Evolutionary conservation across 2,888 invertebrate genomes (phyloP).

Genomic region (Pachliopta kotzebuea): DNA sequence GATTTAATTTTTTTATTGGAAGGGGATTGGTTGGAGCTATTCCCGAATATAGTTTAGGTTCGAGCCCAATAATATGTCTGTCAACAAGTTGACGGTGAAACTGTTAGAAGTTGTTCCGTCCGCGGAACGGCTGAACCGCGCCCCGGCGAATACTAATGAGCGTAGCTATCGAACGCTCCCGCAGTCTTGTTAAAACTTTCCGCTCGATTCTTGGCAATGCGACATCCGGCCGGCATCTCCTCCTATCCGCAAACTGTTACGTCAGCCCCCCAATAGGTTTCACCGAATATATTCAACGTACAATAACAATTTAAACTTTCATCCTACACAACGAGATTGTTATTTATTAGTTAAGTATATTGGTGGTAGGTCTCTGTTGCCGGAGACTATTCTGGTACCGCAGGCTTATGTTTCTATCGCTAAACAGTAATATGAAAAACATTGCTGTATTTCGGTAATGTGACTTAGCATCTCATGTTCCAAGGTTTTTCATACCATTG

Average conservation of each 20-base stretch:
- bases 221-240: background rate
- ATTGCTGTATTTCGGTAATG: too few species aligned
- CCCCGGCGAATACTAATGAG: constrained; percentile 23
- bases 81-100: background rate
- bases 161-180: constrained; percentile 5
- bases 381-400: too few species aligned
- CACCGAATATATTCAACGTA: background rate
- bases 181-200: constrained; percentile 25
- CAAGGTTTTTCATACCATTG: too few species aligned
- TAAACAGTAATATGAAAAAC: too few species aligned
- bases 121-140: background rate
- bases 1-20: too few species aligned
- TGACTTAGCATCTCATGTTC: too few species aligned
- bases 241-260: background rate
- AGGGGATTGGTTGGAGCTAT: too few species aligned
- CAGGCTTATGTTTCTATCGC: too few species aligned
- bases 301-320: background rate
- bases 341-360: too few species aligned
- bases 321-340: background rate
- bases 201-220: constrained; percentile 9
- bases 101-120: constrained; percentile 5
- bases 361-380: too few species aligned
- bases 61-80: background rate
- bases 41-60: too few species aligned
- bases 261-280: background rate